Base-by-base conservation (phyloP, 2,797 vertebrate species). In the Tragelaphus oryx region DNA sequence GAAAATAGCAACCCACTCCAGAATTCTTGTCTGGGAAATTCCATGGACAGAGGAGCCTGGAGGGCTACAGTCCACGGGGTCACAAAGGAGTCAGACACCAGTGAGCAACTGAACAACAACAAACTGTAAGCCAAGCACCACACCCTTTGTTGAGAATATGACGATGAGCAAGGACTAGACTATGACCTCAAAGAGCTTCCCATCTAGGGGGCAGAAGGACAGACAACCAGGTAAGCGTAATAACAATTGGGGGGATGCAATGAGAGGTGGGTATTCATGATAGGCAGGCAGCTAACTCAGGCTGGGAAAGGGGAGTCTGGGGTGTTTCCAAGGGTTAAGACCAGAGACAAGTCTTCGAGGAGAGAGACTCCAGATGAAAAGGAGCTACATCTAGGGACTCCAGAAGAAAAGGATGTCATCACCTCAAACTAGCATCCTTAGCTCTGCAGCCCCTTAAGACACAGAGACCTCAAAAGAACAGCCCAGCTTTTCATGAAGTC, bases 381-480 rank as follows among this genome's bases (percentile, higher is more conserved):
- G 14, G 30, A 89, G 62, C 46, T 28, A 75, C 59, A 50, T 44
- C 11, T 52, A 48, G 71, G 81, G 78, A 94, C 50, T 55, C 79
- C 83, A 59, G n/a, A 18, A 41, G 46, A 59, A 68, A 71, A 89
- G 55, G 48, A 84, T 68, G 68, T 85, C 65, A 50, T 89, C 84
- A 96, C 78, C 57, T 93, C 89, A 89, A 87, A 91, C 13, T 71
- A 87, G 59, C 44, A 91, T 44, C 59, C 37, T 6, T 59, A 79
- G 71, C 30, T 87, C 76, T 84, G 14, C 48, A 81, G 50, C 62
- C 94, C 68, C 87, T 52, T 65, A 20, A 87, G 86, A 87, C 76
- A 3, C 6, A 88, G 17, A 57, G 44, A 82, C 30, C 59, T 84
- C 75, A 55, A 87, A 89, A 96, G 41, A 62, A 75, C 4, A 80